Conservation (phyloP, 2,113 vertebrate species). For the Coptodon rendalli region DNA sequence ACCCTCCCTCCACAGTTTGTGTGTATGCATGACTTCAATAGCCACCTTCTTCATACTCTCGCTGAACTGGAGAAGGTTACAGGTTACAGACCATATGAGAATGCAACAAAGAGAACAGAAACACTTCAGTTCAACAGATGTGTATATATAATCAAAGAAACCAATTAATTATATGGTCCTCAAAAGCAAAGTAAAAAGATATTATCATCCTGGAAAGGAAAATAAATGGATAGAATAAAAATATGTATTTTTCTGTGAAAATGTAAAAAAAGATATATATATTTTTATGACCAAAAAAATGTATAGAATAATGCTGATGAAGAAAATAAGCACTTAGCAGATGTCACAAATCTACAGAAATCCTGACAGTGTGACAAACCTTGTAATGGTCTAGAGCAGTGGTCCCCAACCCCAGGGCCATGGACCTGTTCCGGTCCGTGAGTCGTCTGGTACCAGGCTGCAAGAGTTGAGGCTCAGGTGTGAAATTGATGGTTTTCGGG, state of each 20-base stretch:
- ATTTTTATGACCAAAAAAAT: not conserved
- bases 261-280: rapidly evolving
- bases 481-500: not conserved
- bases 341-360: not conserved
- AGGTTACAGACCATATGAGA: not conserved
- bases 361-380: not conserved
- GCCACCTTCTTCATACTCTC: not conserved
- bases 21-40: not conserved
- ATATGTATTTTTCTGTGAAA: not conserved
- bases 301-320: not conserved
- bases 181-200: not conserved
- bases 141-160: not conserved
- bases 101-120: not conserved
- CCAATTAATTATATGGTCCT: not conserved
- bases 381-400: not conserved
- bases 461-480: not conserved
- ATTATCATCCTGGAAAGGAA: not conserved
- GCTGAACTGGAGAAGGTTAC: not conserved
- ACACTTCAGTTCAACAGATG: not conserved
- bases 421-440: not conserved
- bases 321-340: not conserved
- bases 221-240: not conserved
- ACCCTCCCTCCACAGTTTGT: not conserved
- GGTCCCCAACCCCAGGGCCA: not conserved
- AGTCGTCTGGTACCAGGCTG: not conserved